Evolutionary conservation across 2,113 vertebrate species (phyloP).

Genomic region (Ctenodactylus gundi): DNA sequence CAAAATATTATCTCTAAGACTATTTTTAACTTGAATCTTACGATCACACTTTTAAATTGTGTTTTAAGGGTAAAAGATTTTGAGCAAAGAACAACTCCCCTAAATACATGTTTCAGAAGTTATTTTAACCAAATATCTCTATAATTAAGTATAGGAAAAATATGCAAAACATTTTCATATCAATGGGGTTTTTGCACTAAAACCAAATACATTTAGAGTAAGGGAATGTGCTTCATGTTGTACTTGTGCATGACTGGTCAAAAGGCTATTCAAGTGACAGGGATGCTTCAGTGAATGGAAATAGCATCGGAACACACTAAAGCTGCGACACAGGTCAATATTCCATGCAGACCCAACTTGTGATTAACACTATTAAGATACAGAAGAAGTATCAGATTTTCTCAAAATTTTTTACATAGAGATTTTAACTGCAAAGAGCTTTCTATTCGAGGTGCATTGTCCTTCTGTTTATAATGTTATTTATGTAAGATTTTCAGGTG

Average conservation of each 20-base stretch:
- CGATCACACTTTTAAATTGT: not conserved
- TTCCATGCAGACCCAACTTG: accelerated
- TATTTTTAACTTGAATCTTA: not conserved
- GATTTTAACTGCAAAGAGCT: not conserved
- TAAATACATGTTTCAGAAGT: not conserved
- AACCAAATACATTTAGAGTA: not conserved
- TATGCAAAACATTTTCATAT: not conserved
- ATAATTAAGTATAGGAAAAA: not conserved
- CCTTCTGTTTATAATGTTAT: not conserved
- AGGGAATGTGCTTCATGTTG: not conserved
- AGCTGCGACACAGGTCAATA: not conserved
- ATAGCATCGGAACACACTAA: not conserved
- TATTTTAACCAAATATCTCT: not conserved
- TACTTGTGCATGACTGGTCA: not conserved
- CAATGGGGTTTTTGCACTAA: not conserved
- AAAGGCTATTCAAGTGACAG: not conserved
- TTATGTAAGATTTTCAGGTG: not conserved
- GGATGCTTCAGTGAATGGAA: too few relatives aligned
- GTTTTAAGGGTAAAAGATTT: not conserved
- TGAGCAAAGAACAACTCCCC: not conserved
- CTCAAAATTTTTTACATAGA: not conserved
- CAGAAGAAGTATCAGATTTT: not conserved
- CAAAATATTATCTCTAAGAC: not conserved
- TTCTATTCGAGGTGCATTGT: not conserved
- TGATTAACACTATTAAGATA: not conserved